Base-by-base conservation (phyloP, 1,140 invertebrate species). In the Choristoneura fumiferana region DNA sequence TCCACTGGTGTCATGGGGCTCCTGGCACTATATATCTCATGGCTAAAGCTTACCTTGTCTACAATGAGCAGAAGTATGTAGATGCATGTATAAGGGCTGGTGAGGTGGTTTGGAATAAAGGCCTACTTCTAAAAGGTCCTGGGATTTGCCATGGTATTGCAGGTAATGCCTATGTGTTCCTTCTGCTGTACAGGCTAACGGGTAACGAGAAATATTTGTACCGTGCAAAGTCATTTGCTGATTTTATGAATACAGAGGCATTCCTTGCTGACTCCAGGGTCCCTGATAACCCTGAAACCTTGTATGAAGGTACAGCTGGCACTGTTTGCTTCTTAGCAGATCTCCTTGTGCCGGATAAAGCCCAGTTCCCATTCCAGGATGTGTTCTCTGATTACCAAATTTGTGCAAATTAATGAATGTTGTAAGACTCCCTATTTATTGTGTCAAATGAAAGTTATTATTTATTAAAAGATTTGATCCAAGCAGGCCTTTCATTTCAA, bases 1-100 rank as follows among this genome's bases (percentile, higher is more conserved):
- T 97, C 3, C 96, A 97, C 75, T 97, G 96, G 96, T 97, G 96
- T 87, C 96, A 97, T 84, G 96, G 96, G 0, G 95, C 95, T 29
- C 93, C 95, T 43, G 95, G 96, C 6, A 92, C 93, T 1, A 85
- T 96, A 6, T 97, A 96, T 78, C 75, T 96, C 14, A 91, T 97
- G 90, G 95, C 95, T 1, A 95, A 94, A 84, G 95, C 96, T 0
- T 96, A 95, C 82, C 72, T 94, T 3, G 76, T 93, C 1, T 96
- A 93, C 84, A 92, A 93, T 60, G 95, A 96, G 60, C 80, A 92
- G 1, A 94, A 93, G 73, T 97, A 95, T 79, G 79, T 96, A 8
- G 75, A 93, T 5, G 92, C 94, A 0, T 94, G 94, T 77, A 71
- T 94, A 1, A 91, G 90, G 56, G 93, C 93, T 73, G 94, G 92